A percentile compares a stretch with the other conserved stretches of the same genome.
Conservation (phyloP, 2,888 invertebrate genomes). For the Sinotaia quadrata region DNA sequence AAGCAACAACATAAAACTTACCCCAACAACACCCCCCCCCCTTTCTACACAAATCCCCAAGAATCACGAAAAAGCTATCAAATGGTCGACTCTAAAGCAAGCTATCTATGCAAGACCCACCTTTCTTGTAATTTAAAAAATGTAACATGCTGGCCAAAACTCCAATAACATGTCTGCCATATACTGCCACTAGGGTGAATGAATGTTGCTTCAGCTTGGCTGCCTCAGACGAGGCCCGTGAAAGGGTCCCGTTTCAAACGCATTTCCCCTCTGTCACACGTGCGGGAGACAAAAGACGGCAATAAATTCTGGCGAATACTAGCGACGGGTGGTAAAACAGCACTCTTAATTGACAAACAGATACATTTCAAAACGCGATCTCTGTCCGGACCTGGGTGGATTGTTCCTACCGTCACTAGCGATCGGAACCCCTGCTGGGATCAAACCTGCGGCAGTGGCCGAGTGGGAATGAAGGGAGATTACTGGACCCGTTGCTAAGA, state of each 20-base stretch:
- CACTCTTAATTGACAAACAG: slow-evolving; percentile 37
- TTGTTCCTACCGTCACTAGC: slow-evolving; percentile 26
- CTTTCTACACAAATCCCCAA: too few species aligned
- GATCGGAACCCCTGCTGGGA: slow-evolving; percentile 20
- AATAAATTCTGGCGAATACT: slow-evolving; percentile 30
- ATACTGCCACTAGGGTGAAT: too few species aligned
- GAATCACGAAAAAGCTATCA: too few species aligned
- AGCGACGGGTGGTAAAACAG: slow-evolving; percentile 34
- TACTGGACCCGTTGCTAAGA: slow-evolving; percentile 19
- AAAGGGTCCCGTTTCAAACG: slow-evolving; percentile 32
- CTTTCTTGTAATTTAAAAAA: too few species aligned
- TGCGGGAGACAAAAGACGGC: slow-evolving; percentile 32
- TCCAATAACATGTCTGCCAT: too few species aligned
- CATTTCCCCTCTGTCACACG: slow-evolving; percentile 28
- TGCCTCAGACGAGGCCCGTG: slow-evolving; percentile 4
- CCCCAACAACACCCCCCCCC: too few species aligned
- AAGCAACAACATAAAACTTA: too few species aligned
- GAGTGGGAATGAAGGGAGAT: slow-evolving; percentile 20
- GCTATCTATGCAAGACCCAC: too few species aligned
- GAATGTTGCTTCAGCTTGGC: too few species aligned
- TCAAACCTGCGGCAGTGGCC: slow-evolving; percentile 22
- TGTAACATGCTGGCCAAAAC: too few species aligned
- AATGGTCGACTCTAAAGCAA: too few species aligned
- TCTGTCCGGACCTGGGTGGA: slow-evolving; percentile 24
- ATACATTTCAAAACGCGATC: slow-evolving; percentile 35